A percentile compares a stretch with the other conserved stretches of the same genome.
Evolutionary conservation across 2,797 vertebrate genomes (phyloP).

Genomic region (Glossophaga mutica): DNA sequence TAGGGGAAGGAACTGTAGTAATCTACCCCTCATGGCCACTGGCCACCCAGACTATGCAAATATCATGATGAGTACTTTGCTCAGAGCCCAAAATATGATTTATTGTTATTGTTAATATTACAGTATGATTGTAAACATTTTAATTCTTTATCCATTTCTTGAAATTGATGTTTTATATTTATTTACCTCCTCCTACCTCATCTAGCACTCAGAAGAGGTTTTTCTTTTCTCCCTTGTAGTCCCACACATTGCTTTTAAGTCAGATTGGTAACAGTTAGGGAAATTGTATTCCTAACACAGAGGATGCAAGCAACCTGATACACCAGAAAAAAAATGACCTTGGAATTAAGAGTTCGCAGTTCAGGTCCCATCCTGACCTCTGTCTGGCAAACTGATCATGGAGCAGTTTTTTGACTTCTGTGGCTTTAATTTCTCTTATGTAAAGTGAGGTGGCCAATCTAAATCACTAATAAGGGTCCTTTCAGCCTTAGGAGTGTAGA

Average conservation of each 20-base stretch:
- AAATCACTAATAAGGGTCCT: background rate
- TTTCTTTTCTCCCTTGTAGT: background rate
- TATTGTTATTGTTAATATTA: constrained; percentile 27
- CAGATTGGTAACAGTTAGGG: background rate
- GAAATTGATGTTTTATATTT: constrained; percentile 1
- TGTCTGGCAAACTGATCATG: background rate
- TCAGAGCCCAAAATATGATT: constrained; percentile 42
- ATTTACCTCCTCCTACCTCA: background rate
- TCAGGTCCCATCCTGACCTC: constrained; percentile 46
- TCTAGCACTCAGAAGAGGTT: background rate
- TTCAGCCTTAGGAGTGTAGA: background rate
- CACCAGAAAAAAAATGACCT: constrained; percentile 43
- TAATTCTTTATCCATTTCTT: background rate
- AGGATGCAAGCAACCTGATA: constrained; percentile 53
- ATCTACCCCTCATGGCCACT: background rate
- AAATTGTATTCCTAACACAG: constrained; percentile 53
- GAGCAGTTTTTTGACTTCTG: background rate
- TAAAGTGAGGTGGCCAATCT: background rate
- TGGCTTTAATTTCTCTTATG: constrained; percentile 39
- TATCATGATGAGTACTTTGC: constrained; percentile 37
- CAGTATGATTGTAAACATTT: background rate
- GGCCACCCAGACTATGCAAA: constrained; percentile 30
- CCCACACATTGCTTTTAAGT: constrained; percentile 29
- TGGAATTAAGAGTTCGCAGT: constrained; percentile 33
- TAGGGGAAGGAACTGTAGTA: constrained; percentile 51